Evolutionary conservation across 1,140 invertebrate genomes (phyloP).

Genomic region (Scaptomyza graminum): DNA sequence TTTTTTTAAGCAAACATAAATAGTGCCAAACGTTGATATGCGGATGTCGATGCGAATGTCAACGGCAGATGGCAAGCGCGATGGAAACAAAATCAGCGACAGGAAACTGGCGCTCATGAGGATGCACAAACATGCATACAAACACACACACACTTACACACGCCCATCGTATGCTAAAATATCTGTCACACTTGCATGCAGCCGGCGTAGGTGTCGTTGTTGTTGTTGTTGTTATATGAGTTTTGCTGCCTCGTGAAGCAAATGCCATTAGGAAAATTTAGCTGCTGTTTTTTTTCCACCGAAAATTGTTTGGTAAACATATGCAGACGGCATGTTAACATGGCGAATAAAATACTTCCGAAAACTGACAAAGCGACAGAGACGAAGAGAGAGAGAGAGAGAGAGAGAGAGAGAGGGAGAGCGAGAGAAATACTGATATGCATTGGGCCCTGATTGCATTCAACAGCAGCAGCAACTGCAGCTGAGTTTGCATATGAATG

Average conservation of each 20-base stretch:
- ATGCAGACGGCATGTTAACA: constrained; percentile 78
- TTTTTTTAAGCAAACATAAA: constrained; percentile 24
- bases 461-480: constrained; percentile 1
- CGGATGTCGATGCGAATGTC: constrained; percentile 23
- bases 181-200: constrained; percentile 55
- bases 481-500: constrained; percentile 23
- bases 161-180: constrained; percentile 49
- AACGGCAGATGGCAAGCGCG: constrained; percentile 47
- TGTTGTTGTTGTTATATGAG: constrained; percentile 7
- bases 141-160: constrained; percentile 11
- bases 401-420: neutral
- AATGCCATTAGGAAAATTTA: constrained; percentile 73
- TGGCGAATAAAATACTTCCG: constrained; percentile 71
- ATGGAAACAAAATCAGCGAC: constrained; percentile 66
- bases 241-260: constrained; percentile 42
- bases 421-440: constrained; percentile 38
- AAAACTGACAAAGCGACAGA: constrained; percentile 3
- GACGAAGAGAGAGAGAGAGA: neutral
- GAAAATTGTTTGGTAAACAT: constrained; percentile 63
- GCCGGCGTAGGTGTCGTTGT: constrained; percentile 37
- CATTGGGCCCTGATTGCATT: constrained; percentile 75
- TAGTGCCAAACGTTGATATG: neutral
- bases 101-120: constrained; percentile 46
- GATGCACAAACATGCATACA: constrained; percentile 23
- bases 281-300: constrained; percentile 23